Percentiles rank a stretch among this genome's conserved stretches.
phyloP scores from a whole-genome alignment of 2,113 vertebrate species.

The Forbesichthys agassizii region DNA sequence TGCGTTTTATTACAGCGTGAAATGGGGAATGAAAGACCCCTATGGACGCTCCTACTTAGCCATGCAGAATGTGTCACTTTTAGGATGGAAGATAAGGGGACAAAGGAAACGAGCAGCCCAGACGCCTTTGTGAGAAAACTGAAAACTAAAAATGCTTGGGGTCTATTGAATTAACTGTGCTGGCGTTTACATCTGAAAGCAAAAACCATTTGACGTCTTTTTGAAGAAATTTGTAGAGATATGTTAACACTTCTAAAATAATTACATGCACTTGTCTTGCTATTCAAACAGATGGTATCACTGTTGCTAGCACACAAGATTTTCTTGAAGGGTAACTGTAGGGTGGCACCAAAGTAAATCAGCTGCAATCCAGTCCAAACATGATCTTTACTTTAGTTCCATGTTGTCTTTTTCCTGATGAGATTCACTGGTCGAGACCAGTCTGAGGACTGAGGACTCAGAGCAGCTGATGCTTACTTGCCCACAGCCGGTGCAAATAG shows the following conservation, averaged over 20 bases:
- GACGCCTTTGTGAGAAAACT: constrained; percentile 40
- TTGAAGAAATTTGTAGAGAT: constrained; percentile 58
- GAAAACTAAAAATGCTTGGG: constrained; percentile 26
- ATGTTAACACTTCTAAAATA: constrained; percentile 56
- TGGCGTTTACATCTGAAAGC: constrained; percentile 52
- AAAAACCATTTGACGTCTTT: constrained; percentile 44
- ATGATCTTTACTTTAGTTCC: constrained; percentile 22
- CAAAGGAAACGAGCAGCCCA: constrained; percentile 72
- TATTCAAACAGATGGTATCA: constrained; percentile 56
- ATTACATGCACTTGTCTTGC: constrained; percentile 52
- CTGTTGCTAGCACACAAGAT: constrained; percentile 45
- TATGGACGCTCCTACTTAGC: constrained; percentile 77
- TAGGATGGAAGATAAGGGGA: constrained; percentile 69
- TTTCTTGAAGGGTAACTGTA: constrained; percentile 43
- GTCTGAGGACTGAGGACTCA: neutral
- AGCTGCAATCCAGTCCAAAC: constrained; percentile 48
- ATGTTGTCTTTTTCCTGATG: constrained; percentile 30
- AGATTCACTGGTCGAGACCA: constrained; percentile 5
- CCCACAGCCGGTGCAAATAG: constrained; percentile 57
- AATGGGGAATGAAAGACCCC: constrained; percentile 84
- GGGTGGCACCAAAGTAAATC: constrained; percentile 37
- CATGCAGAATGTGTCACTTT: constrained; percentile 78
- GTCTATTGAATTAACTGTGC: constrained; percentile 40
- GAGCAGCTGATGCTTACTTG: constrained; percentile 30
- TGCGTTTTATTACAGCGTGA: constrained; percentile 86